Evolutionary conservation across 2,888 invertebrate species (phyloP).

Genomic region (Andrena hattorfiana): DNA sequence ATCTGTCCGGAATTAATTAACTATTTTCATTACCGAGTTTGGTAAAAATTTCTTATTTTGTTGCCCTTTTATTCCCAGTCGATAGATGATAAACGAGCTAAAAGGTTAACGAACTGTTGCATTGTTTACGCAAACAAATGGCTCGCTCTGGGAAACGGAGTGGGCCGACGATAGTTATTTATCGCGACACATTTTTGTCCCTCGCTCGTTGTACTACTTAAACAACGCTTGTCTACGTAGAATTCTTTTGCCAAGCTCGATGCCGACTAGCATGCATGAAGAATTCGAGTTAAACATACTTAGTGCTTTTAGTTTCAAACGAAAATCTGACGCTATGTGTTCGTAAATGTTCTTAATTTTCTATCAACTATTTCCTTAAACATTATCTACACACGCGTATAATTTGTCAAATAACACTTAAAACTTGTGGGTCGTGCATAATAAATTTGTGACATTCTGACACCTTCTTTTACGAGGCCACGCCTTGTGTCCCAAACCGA

Average conservation of each 20-base stretch:
- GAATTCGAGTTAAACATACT: too few relatives aligned
- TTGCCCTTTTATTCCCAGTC: neutral
- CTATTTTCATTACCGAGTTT: neutral
- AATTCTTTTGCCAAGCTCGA: constrained; percentile 9
- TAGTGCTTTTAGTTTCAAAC: too few relatives aligned
- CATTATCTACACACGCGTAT: neutral
- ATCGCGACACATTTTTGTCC: constrained; percentile 62
- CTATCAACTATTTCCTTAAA: neutral
- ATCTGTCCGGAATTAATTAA: too few relatives aligned
- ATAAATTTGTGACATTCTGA: constrained; percentile 41
- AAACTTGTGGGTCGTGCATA: neutral
- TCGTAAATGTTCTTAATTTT: neutral
- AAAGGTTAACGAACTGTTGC: constrained; percentile 34
- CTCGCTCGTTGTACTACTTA: constrained; percentile 35
- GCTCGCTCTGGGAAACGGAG: constrained; percentile 27
- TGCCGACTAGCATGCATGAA: too few relatives aligned
- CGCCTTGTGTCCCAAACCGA: constrained; percentile 42
- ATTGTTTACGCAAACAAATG: constrained; percentile 49
- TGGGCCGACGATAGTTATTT: constrained; percentile 47
- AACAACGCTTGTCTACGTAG: neutral
- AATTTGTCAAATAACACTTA: neutral
- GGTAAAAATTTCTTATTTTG: neutral
- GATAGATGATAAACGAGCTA: constrained; percentile 7
- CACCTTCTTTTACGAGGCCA: constrained; percentile 21
- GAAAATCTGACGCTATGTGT: too few relatives aligned